These are phyloP conservation scores for Oreotrochilus melanogaster DNA, from an alignment of 2,113 vertebrate species.

Conservation along the genomic window DNA sequence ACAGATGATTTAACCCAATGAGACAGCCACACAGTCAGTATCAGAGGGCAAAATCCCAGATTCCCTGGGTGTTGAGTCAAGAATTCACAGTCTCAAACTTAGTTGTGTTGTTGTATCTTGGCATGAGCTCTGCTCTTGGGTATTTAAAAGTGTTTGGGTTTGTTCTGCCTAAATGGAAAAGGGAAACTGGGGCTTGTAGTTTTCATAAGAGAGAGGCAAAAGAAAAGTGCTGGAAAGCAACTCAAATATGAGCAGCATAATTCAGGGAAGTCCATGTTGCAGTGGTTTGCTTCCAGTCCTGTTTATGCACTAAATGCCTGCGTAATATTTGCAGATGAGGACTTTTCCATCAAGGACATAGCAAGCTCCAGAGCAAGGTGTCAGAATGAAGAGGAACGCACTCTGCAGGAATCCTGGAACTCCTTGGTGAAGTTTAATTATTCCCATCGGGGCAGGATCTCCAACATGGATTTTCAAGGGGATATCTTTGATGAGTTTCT, in stretches of 20 bases:
- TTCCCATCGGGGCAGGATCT: constrained; percentile 91
- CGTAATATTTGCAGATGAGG: constrained; percentile 65
- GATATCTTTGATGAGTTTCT: constrained; percentile 95
- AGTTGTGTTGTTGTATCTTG: not conserved
- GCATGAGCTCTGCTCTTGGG: not conserved
- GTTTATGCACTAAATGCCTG: not conserved
- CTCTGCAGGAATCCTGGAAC: constrained; percentile 90
- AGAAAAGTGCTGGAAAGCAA: not conserved
- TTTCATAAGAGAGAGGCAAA: not conserved
- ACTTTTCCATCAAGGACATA: not conserved
- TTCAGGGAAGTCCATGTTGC: not conserved
- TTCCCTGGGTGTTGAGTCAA: not conserved
- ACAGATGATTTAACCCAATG: not conserved
- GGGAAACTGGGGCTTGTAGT: not conserved
- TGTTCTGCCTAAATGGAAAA: not conserved
- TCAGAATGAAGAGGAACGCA: constrained; percentile 84
- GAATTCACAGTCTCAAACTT: not conserved
- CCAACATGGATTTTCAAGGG: constrained; percentile 86
- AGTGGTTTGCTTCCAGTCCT: not conserved
- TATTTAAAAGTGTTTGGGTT: not conserved
- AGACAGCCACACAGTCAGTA: not conserved
- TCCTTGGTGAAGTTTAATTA: constrained; percentile 92
- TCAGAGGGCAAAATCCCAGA: not conserved
- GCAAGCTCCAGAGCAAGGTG: constrained; percentile 49
- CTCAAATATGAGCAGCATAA: rapidly evolving